These are phyloP conservation scores for Caenorhabditis macrosperma DNA, from an alignment of 2,888 invertebrate species.

Conservation along the genomic window DNA sequence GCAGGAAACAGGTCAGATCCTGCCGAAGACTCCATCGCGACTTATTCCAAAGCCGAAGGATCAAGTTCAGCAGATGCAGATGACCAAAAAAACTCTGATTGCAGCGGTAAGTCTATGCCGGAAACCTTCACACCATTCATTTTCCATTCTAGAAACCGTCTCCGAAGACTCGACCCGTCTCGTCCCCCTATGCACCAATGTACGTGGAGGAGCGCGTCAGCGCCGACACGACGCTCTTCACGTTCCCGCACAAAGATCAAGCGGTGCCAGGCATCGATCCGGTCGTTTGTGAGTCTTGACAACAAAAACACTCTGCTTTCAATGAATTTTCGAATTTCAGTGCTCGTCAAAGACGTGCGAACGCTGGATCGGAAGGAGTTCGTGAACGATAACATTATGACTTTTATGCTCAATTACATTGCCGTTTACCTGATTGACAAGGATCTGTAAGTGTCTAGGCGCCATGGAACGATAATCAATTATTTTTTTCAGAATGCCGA, in stretches of 20 bases:
- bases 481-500: slow-evolving; percentile 15
- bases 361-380: slow-evolving; percentile 53
- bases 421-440: slow-evolving; percentile 3
- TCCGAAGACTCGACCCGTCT: too few relatives aligned
- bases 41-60: too few relatives aligned
- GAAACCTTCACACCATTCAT: too few relatives aligned
- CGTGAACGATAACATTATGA: slow-evolving; percentile 40
- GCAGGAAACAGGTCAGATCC: too few relatives aligned
- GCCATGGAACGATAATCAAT: neutral
- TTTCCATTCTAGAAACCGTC: too few relatives aligned
- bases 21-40: too few relatives aligned
- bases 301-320: neutral
- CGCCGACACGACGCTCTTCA: slow-evolving; percentile 10
- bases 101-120: too few relatives aligned
- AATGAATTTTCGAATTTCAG: slow-evolving; percentile 13
- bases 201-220: neutral
- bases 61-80: too few relatives aligned
- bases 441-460: slow-evolving; percentile 1
- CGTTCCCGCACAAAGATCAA: neutral
- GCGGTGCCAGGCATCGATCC: neutral
- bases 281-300: slow-evolving; percentile 19
- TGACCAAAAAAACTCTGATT: too few relatives aligned
- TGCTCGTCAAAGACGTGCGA: slow-evolving; percentile 24
- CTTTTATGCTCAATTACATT: slow-evolving; percentile 34
- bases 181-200: too few relatives aligned